Evolutionary conservation across 1,140 invertebrate genomes (phyloP).

Genomic region (Pinna nobilis): DNA sequence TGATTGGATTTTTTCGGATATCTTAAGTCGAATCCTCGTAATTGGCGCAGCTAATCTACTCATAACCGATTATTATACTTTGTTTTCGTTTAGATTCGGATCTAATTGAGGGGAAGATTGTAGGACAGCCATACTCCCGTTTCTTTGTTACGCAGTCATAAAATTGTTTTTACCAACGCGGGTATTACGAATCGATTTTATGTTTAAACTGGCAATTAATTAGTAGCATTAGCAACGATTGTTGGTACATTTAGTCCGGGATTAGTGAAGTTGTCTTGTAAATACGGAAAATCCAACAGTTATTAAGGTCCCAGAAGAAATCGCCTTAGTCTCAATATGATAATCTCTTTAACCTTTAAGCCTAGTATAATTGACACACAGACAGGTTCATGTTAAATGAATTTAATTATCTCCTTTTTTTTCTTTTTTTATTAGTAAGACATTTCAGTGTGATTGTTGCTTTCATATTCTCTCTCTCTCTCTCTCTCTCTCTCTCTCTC

Average conservation of each 20-base stretch:
- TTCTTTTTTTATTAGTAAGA: no score
- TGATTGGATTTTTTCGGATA: constrained; percentile 29
- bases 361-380: no score
- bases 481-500: no score
- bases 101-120: constrained; percentile 43
- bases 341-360: no score
- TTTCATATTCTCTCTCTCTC: no score
- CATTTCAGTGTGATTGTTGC: no score
- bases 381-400: no score
- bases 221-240: constrained; percentile 36
- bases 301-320: no score
- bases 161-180: constrained; percentile 24
- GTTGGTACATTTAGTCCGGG: neutral
- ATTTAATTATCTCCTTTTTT: no score
- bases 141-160: constrained; percentile 25
- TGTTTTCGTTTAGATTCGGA: constrained; percentile 30
- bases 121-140: constrained; percentile 3
- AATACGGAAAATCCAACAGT: no score
- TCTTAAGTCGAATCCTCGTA: constrained; percentile 32
- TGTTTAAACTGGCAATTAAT: constrained; percentile 41
- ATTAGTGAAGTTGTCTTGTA: neutral
- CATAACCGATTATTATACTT: constrained; percentile 25
- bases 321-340: no score
- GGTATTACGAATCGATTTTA: constrained; percentile 38
- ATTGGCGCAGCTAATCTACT: constrained; percentile 33